A percentile compares a stretch with the other conserved stretches of the same genome.
Conservation (phyloP, 1,140 invertebrate species). For the Psix sp. region DNA sequence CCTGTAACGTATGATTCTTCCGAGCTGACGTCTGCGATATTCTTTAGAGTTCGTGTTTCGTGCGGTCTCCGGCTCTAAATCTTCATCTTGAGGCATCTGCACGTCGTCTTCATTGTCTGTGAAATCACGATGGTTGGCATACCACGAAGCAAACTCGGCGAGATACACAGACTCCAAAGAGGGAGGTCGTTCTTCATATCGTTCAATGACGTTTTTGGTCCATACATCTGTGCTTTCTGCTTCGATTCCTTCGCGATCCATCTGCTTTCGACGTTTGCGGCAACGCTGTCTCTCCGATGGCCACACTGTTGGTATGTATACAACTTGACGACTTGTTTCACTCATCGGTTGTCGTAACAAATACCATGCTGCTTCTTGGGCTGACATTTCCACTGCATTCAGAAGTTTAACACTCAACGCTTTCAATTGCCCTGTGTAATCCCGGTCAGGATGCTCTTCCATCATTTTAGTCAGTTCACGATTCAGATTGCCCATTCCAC, state of each 20-base stretch:
- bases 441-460: slow-evolving; percentile 67
- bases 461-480: slow-evolving; percentile 64
- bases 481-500: slow-evolving; percentile 69
- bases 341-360: slow-evolving; percentile 57
- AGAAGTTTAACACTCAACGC: slow-evolving; percentile 68
- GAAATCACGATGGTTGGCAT: slow-evolving; percentile 12
- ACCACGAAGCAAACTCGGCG: slow-evolving; percentile 2
- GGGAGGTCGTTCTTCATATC: background rate
- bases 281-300: slow-evolving; percentile 52
- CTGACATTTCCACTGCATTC: slow-evolving; percentile 69
- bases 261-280: slow-evolving; percentile 21
- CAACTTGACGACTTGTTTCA: slow-evolving; percentile 3
- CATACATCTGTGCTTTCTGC: slow-evolving; percentile 27
- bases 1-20: slow-evolving; percentile 57
- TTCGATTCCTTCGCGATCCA: slow-evolving; percentile 43
- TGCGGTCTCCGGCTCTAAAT: background rate
- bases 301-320: slow-evolving; percentile 68
- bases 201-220: slow-evolving; percentile 1
- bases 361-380: slow-evolving; percentile 75
- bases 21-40: background rate
- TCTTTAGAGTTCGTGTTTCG: background rate
- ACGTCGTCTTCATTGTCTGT: background rate
- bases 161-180: background rate
- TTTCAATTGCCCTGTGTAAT: slow-evolving; percentile 47
- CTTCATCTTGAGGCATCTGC: background rate